phyloP scores from a whole-genome alignment of 2,797 vertebrate genomes.

The Thunnus albacares region DNA sequence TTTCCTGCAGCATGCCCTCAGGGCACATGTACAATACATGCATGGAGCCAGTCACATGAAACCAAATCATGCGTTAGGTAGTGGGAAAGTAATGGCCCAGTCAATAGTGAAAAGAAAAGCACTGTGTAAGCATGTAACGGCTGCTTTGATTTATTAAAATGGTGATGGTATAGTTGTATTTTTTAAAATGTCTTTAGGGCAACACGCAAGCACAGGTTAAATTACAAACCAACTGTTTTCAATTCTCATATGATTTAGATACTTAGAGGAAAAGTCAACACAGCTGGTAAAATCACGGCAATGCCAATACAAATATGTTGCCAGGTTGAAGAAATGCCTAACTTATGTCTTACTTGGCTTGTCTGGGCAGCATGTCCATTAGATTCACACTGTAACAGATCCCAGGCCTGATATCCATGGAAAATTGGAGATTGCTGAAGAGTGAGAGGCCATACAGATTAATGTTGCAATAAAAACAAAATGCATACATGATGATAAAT shows the following conservation, averaged over 20 bases:
- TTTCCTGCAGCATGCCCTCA: constrained; percentile 38
- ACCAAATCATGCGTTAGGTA: constrained; percentile 14
- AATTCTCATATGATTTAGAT: constrained; percentile 44
- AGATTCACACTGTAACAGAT: constrained; percentile 35
- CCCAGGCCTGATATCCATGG: constrained; percentile 34
- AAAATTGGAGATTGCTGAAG: constrained; percentile 11
- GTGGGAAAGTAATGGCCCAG: constrained; percentile 22
- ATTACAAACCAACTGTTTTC: constrained; percentile 47
- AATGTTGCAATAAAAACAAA: constrained; percentile 35
- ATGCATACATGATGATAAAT: constrained; percentile 3
- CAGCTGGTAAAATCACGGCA: constrained; percentile 58
- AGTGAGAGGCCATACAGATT: constrained; percentile 13
- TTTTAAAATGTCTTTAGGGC: constrained; percentile 42
- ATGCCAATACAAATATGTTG: constrained; percentile 48
- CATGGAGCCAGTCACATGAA: constrained; percentile 33
- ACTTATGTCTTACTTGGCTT: constrained; percentile 60
- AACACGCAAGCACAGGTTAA: constrained; percentile 26
- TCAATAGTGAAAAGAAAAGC: constrained; percentile 31
- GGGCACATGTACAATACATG: constrained; percentile 48
- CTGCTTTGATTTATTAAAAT: constrained; percentile 55
- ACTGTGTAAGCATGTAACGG: constrained; percentile 13
- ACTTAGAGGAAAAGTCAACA: constrained; percentile 40
- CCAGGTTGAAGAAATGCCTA: constrained; percentile 35
- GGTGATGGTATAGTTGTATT: constrained; percentile 36
- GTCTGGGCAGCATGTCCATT: constrained; percentile 35